Conservation (phyloP, 2,113 vertebrate genomes). For the Bubo blakistoni region DNA sequence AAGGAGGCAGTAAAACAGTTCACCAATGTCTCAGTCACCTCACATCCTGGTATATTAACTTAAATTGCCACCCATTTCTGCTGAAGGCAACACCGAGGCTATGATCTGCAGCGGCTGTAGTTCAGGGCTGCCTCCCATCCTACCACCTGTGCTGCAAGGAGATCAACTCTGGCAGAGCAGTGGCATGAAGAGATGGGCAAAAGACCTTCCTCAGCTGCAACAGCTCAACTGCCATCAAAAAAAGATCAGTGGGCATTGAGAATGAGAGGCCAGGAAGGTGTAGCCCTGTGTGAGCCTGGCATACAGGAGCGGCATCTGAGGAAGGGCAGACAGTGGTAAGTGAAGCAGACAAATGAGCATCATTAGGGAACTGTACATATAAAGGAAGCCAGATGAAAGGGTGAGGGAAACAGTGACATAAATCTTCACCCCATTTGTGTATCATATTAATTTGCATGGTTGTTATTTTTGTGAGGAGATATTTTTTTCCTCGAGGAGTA, state of each 20-base stretch:
- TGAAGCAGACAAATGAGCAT: slow-evolving; percentile 30
- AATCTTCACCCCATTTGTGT: slow-evolving; percentile 10
- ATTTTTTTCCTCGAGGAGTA: not conserved
- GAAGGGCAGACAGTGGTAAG: not conserved
- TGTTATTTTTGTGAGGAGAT: slow-evolving; percentile 10
- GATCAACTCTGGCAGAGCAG: not conserved
- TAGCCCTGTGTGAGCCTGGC: not conserved
- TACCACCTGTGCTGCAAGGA: not conserved
- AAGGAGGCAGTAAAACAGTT: not conserved
- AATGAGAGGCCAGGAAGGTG: not conserved
- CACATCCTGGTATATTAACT: not conserved
- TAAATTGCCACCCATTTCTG: not conserved
- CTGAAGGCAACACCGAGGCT: not conserved
- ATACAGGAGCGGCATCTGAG: not conserved
- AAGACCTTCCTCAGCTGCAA: not conserved
- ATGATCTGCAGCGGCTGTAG: not conserved
- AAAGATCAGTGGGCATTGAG: fast-evolving
- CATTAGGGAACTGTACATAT: not conserved
- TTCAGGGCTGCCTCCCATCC: not conserved
- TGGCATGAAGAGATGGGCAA: not conserved
- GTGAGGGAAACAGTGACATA: not conserved
- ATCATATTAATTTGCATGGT: slow-evolving; percentile 32
- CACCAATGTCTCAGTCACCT: not conserved
- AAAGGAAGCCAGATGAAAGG: not conserved
- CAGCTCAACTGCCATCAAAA: not conserved